These are phyloP conservation scores for Lomographa bimaculata DNA, from an alignment of 2,888 invertebrate genomes.

Conservation along the genomic window DNA sequence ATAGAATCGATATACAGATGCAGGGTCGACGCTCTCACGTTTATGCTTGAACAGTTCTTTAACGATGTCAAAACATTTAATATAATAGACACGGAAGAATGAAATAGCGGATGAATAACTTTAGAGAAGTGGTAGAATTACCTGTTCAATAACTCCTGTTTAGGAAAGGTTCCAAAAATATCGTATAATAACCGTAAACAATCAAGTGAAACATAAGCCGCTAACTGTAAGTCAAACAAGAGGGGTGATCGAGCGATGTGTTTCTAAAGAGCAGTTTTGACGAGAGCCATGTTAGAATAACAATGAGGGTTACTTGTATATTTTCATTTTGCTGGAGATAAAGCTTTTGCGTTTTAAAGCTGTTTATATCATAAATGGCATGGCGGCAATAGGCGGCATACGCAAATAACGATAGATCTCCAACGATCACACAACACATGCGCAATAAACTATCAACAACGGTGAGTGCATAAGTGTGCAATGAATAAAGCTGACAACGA, in stretches of 20 bases:
- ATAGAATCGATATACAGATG: constrained; percentile 66
- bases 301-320: constrained; percentile 27
- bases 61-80: no score
- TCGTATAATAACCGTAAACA: constrained; percentile 11
- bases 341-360: constrained; percentile 12
- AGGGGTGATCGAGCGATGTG: constrained; percentile 22
- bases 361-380: constrained; percentile 5
- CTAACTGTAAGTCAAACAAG: constrained; percentile 24
- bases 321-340: constrained; percentile 23
- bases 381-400: no score
- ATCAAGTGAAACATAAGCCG: constrained; percentile 22
- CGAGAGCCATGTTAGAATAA: constrained; percentile 26
- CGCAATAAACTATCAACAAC: no score
- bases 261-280: constrained; percentile 20
- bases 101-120: no score
- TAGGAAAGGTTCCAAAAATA: constrained; percentile 16
- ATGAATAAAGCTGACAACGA: constrained; percentile 14
- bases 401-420: no score
- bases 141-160: background rate
- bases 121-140: no score
- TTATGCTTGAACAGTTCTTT: background rate
- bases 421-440: no score
- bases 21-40: constrained; percentile 53
- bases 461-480: no score
- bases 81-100: no score